Conservation (phyloP, 2,888 invertebrate species). For the Rhagophthalmus giganteus region DNA sequence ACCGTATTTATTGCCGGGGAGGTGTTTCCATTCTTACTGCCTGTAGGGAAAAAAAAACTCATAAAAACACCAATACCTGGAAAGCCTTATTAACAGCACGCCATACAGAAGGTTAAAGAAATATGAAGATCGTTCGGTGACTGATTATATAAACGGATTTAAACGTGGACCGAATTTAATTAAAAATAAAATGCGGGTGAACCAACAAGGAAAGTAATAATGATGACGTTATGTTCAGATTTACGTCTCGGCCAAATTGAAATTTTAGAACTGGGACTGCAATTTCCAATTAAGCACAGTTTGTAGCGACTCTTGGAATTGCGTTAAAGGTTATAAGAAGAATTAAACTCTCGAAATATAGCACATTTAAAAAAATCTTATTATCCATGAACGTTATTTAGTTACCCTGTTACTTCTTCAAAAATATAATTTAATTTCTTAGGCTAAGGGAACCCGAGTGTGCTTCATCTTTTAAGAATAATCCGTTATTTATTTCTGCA, state of each 20-base stretch:
- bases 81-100: background rate
- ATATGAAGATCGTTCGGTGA: constrained; percentile 14
- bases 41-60: constrained; percentile 1
- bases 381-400: constrained; percentile 23
- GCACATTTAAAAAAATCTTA: constrained; percentile 25
- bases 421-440: constrained; percentile 19
- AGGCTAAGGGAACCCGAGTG: no score
- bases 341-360: constrained; percentile 25
- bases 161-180: constrained; percentile 24
- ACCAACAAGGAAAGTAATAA: constrained; percentile 24
- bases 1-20: constrained; percentile 19
- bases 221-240: constrained; percentile 29
- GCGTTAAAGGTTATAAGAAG: constrained; percentile 27
- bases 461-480: no score
- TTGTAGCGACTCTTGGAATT: constrained; percentile 24
- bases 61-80: constrained; percentile 10
- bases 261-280: constrained; percentile 28
- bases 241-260: constrained; percentile 29
- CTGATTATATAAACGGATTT: constrained; percentile 22
- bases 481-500: no score
- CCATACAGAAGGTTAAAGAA: constrained; percentile 4
- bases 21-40: constrained; percentile 10
- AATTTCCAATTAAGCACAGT: constrained; percentile 28
- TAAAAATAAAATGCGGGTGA: constrained; percentile 28
- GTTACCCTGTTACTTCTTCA: constrained; percentile 18